A percentile compares a stretch with the other conserved stretches of the same genome.
These are phyloP conservation scores for Pterocles orientalis DNA, from an alignment of 2,113 vertebrate genomes.

Conservation along the genomic window DNA sequence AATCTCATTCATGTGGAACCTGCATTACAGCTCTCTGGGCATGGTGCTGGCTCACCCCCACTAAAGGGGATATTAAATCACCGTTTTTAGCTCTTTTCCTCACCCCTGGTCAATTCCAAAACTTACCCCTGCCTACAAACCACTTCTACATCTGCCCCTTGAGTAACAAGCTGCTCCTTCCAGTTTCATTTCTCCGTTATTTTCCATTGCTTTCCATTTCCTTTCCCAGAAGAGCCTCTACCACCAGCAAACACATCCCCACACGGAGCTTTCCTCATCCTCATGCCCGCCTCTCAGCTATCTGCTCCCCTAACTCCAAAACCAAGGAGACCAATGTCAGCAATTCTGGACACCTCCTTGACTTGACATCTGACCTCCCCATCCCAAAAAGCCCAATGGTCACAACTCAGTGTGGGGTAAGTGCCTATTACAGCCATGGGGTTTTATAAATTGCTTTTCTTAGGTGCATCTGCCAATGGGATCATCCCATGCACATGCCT, in stretches of 20 bases:
- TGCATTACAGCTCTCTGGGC: background rate
- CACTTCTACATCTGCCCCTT: background rate
- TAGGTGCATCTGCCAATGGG: background rate
- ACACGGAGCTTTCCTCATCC: background rate
- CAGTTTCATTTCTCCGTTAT: background rate
- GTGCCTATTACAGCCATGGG: background rate
- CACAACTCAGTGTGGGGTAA: background rate
- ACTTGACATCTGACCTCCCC: background rate
- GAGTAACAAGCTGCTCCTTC: background rate
- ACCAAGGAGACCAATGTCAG: background rate
- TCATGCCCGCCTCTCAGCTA: rapidly evolving
- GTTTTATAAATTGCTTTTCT: background rate
- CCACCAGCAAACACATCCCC: rapidly evolving
- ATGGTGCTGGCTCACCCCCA: background rate
- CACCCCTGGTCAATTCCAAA: background rate
- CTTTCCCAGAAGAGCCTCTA: background rate
- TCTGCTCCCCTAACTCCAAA: background rate
- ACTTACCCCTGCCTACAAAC: background rate
- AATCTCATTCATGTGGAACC: background rate
- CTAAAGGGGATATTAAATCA: background rate
- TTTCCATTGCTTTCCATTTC: background rate
- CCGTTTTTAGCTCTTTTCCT: background rate
- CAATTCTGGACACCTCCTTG: background rate
- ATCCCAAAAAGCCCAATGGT: background rate
- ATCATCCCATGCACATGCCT: background rate